phyloP scores from a whole-genome alignment of 2,888 invertebrate genomes.

The Dynastes hyllus region DNA sequence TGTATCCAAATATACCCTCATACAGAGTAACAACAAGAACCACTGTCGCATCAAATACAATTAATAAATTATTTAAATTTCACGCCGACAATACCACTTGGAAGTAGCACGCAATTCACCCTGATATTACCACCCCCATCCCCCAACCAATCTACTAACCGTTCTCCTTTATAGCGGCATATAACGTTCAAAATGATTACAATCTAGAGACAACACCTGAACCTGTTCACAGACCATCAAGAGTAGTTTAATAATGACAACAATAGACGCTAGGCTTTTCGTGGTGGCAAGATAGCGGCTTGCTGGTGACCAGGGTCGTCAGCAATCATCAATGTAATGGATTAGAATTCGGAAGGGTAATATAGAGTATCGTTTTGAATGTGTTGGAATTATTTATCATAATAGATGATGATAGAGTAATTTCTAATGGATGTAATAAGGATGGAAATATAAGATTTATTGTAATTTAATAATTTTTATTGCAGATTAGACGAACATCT shows the following conservation, averaged over 20 bases:
- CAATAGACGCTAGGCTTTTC: constrained; percentile 55
- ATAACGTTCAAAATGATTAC: constrained; percentile 8
- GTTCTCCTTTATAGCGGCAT: not conserved
- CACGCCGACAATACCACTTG: constrained; percentile 49
- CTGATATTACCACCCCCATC: constrained; percentile 47
- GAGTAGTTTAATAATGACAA: constrained; percentile 58
- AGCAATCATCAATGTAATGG: constrained; percentile 45
- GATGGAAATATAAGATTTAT: not conserved
- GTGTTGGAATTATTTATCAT: no score
- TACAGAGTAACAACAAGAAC: no score
- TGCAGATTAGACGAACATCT: constrained; percentile 90
- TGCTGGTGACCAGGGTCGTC: not conserved
- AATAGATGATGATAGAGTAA: no score
- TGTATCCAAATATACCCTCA: no score
- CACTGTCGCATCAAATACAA: constrained; percentile 10
- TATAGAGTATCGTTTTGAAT: no score
- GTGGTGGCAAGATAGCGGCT: not conserved
- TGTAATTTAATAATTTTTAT: constrained; percentile 58
- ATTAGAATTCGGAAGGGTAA: constrained; percentile 23
- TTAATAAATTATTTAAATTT: constrained; percentile 54
- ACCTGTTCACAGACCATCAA: constrained; percentile 59
- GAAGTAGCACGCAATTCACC: constrained; percentile 50
- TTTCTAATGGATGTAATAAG: no score
- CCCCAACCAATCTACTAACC: constrained; percentile 17
- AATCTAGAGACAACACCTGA: constrained; percentile 56